Conservation (phyloP, 2,888 invertebrate genomes). For the Pogonocherus hispidulus region DNA sequence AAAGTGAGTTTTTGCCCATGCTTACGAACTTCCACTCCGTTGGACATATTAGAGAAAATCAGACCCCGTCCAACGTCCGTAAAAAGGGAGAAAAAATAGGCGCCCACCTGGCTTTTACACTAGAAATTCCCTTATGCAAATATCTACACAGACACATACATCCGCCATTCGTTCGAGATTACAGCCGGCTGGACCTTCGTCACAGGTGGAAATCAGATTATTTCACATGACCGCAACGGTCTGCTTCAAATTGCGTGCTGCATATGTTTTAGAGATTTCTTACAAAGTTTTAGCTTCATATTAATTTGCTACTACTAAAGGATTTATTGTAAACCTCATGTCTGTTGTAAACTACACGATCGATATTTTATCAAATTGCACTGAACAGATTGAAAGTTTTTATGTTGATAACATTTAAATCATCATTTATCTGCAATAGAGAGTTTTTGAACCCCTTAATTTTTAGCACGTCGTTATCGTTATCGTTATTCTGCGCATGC, state of each 20-base stretch:
- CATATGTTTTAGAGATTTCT: neutral
- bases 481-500: no score
- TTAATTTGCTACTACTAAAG: no score
- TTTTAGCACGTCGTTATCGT: no score
- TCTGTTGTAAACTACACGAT: no score
- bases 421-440: no score
- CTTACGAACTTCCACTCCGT: constrained; percentile 38
- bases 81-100: constrained; percentile 35
- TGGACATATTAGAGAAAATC: constrained; percentile 35
- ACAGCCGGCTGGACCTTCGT: constrained; percentile 31
- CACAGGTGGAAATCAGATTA: constrained; percentile 47
- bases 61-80: constrained; percentile 13
- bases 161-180: constrained; percentile 27
- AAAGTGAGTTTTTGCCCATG: constrained; percentile 53
- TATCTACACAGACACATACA: constrained; percentile 29
- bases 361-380: no score
- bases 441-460: no score
- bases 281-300: no score
- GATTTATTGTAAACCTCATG: no score
- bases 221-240: constrained; percentile 34
- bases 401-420: no score
- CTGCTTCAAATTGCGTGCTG: neutral
- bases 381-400: no score
- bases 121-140: constrained; percentile 39
- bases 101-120: constrained; percentile 26